These are phyloP conservation scores for Sula dactylatra DNA, from an alignment of 2,113 vertebrate species.

Conservation along the genomic window DNA sequence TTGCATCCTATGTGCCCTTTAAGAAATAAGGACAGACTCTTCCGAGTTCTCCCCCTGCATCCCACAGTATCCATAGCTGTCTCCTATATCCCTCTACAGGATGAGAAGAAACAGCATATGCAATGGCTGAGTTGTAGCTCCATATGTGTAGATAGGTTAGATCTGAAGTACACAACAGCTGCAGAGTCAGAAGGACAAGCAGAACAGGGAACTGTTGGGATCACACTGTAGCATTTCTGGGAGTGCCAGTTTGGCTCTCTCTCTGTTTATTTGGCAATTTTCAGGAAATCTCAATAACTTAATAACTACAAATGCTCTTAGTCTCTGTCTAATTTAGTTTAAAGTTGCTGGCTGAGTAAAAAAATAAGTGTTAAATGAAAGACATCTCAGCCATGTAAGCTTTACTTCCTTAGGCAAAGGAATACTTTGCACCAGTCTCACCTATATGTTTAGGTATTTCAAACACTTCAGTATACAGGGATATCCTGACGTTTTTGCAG, in stretches of 20 bases:
- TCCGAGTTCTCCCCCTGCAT: not conserved
- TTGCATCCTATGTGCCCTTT: not conserved
- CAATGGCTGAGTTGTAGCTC: not conserved
- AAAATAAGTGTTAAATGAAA: not conserved
- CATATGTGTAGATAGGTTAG: not conserved
- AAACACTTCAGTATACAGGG: not conserved
- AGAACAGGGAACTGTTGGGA: not conserved
- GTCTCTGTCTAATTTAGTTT: not conserved
- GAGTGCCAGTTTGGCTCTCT: not conserved
- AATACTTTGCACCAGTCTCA: not conserved
- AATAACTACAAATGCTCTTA: not conserved
- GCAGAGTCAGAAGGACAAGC: not conserved
- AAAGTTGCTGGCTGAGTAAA: not conserved
- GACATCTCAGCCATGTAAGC: not conserved
- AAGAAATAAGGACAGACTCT: not conserved
- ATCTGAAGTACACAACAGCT: not conserved
- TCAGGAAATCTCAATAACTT: not conserved
- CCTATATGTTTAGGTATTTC: not conserved
- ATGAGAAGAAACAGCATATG: not conserved
- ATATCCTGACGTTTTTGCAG: not conserved
- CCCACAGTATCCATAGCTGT: not conserved
- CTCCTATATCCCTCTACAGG: not conserved
- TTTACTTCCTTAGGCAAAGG: not conserved
- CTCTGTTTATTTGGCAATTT: not conserved
- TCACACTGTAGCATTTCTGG: not conserved